Conservation (phyloP, 2,113 vertebrate species). For the Baryphthengus martii region DNA sequence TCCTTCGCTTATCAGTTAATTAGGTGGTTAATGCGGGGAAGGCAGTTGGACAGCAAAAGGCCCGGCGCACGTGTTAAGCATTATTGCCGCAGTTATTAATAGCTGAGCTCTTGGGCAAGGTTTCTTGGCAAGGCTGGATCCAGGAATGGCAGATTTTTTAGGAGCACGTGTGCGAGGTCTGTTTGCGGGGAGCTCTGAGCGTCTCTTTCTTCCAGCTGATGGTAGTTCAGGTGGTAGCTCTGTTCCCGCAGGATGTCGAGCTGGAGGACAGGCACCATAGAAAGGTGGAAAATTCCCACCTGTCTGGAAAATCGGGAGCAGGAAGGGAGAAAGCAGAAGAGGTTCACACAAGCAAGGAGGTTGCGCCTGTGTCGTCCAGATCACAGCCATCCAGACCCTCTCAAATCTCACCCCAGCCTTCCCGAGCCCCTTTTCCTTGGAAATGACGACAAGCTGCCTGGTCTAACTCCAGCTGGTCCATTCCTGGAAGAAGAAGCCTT, state of each 20-base stretch:
- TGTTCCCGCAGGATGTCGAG: accelerated
- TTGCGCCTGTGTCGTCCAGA: not conserved
- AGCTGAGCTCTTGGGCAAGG: not conserved
- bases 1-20: not conserved
- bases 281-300: not conserved
- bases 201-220: not conserved
- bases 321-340: not conserved
- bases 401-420: not conserved
- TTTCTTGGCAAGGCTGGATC: not conserved
- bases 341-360: not conserved
- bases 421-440: not conserved
- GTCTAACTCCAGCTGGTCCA: not conserved
- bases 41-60: not conserved
- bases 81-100: not conserved
- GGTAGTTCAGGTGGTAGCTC: not conserved
- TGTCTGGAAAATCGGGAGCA: not conserved
- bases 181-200: not conserved
- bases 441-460: not conserved
- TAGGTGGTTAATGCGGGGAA: not conserved
- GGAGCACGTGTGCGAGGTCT: not conserved
- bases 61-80: accelerated
- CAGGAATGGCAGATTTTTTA: accelerated
- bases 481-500: not conserved
- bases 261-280: not conserved
- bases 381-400: not conserved